A percentile compares a stretch with the other conserved stretches of the same genome.
Conservation (phyloP, 1,140 invertebrate genomes). For the Apolygus lucorum region DNA sequence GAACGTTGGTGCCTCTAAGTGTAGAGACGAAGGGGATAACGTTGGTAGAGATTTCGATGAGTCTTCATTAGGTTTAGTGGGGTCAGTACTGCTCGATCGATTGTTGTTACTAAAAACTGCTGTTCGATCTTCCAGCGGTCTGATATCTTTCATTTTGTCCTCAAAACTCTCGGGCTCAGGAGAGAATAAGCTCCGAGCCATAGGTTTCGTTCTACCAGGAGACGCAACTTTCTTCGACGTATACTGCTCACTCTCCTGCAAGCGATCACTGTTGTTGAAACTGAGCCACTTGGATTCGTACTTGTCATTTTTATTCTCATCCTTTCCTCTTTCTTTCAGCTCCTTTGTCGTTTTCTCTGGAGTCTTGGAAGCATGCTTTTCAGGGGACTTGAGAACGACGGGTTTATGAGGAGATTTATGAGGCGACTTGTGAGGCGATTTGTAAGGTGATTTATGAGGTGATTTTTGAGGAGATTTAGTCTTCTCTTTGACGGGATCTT, state of each 20-base stretch:
- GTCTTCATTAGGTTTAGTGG: conserved; percentile 14
- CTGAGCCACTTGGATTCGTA: background rate
- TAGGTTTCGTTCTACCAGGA: background rate
- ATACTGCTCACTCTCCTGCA: conserved; percentile 25
- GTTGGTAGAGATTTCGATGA: conserved; percentile 15
- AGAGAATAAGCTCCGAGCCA: conserved; percentile 23
- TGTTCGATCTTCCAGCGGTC: conserved; percentile 4
- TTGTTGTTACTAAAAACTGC: conserved; percentile 14
- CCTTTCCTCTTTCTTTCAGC: conserved; percentile 10
- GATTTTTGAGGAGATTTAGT: conserved; percentile 22
- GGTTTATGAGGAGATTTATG: conserved; percentile 27
- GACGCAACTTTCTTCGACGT: background rate
- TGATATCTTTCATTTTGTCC: conserved; percentile 6
- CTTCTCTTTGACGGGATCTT: conserved; percentile 24
- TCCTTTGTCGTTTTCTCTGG: conserved; percentile 26
- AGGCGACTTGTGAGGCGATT: conserved; percentile 27
- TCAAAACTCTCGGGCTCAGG: conserved; percentile 22
- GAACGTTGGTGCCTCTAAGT: background rate
- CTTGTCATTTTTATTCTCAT: conserved; percentile 27
- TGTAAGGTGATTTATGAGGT: background rate
- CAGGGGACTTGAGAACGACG: conserved; percentile 17
- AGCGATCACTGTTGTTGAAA: conserved; percentile 18
- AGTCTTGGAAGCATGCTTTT: conserved; percentile 20
- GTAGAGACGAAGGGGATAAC: conserved; percentile 20
- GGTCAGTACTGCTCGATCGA: conserved; percentile 21